A percentile compares a stretch with the other conserved stretches of the same genome.
Conservation (phyloP, 1,140 invertebrate species). For the Zophobas morio region DNA sequence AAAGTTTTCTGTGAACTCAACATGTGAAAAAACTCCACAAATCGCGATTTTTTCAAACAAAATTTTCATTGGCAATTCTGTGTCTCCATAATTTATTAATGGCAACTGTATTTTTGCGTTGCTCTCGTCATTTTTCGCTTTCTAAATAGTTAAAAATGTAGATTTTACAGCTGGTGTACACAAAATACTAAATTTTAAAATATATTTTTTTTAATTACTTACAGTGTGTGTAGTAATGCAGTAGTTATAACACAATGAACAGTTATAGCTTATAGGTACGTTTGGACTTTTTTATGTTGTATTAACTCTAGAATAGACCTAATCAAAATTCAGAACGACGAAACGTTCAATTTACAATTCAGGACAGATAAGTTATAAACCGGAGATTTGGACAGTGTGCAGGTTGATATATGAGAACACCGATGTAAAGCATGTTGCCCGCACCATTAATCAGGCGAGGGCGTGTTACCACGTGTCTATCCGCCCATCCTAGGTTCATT, state of each 20-base stretch:
- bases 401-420: constrained; percentile 55
- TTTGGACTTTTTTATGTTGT: not conserved
- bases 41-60: too few species aligned
- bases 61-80: too few species aligned
- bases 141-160: too few species aligned
- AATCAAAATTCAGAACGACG: constrained; percentile 37
- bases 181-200: too few species aligned
- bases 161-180: too few species aligned
- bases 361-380: constrained; percentile 48
- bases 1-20: too few species aligned
- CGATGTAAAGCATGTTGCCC: constrained; percentile 57
- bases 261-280: not conserved
- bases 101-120: too few species aligned
- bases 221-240: not conserved
- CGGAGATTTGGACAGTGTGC: constrained; percentile 50
- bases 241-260: not conserved
- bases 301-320: not conserved
- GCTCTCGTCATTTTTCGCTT: too few species aligned
- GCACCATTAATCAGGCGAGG: constrained; percentile 57
- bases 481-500: constrained; percentile 45
- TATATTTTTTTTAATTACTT: not conserved
- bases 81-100: too few species aligned
- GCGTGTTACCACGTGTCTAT: constrained; percentile 58
- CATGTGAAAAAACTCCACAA: too few species aligned
- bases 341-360: constrained; percentile 48